Percentiles rank a stretch among this genome's conserved stretches.
Evolutionary conservation across 2,888 invertebrate genomes (phyloP).

Genomic region (Eupeodes latifasciatus): DNA sequence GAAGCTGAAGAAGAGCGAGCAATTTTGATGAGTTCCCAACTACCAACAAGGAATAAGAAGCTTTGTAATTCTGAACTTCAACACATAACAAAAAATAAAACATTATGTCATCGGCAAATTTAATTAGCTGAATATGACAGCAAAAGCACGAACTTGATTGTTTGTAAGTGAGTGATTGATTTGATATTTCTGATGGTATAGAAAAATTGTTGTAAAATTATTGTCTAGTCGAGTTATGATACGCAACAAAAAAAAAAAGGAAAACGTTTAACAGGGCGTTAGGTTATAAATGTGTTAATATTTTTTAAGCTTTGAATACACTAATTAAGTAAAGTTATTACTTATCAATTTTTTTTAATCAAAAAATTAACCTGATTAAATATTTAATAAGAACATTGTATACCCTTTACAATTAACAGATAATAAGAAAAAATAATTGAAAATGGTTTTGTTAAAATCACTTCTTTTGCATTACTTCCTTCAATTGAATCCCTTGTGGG

Average conservation of each 20-base stretch:
- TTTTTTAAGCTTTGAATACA: not conserved
- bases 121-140: conserved; percentile 71
- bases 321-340: too few species aligned
- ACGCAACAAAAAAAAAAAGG: too few species aligned
- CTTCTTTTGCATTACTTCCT: too few species aligned
- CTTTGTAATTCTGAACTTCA: not conserved
- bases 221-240: not conserved
- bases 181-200: not conserved
- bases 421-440: too few species aligned
- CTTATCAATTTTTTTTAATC: too few species aligned
- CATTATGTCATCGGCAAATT: conserved; percentile 46
- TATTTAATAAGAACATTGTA: too few species aligned
- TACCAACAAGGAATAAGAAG: not conserved
- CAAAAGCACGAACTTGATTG: conserved; percentile 45
- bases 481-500: too few species aligned
- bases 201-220: not conserved
- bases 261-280: conserved; percentile 6
- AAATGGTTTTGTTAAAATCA: too few species aligned
- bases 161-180: conserved; percentile 16
- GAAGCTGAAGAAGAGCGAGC: not conserved
- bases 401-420: too few species aligned
- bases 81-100: too few species aligned
- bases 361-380: too few species aligned
- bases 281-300: too few species aligned
- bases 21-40: conserved; percentile 5